These are phyloP conservation scores for Atherinosoma microstoma DNA, from an alignment of 2,797 vertebrate species.

Conservation along the genomic window DNA sequence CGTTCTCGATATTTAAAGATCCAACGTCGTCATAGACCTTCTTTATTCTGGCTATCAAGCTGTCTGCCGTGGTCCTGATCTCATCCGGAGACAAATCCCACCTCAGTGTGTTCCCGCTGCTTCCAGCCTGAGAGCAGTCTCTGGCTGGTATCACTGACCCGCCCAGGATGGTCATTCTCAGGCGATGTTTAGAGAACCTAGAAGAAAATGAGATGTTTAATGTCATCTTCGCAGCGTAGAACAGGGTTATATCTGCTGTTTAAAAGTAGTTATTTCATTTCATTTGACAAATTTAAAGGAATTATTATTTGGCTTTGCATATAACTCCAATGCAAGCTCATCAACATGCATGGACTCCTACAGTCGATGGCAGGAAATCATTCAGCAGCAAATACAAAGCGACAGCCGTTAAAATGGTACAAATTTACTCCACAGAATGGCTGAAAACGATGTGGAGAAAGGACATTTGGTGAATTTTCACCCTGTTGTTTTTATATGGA, in stretches of 20 bases:
- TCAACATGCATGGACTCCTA: background rate
- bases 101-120: conserved; percentile 78
- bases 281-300: background rate
- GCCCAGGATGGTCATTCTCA: conserved; percentile 87
- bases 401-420: too few species aligned
- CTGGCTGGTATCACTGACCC: conserved; percentile 66
- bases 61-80: conserved; percentile 85
- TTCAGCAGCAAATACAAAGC: background rate
- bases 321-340: background rate
- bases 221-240: background rate
- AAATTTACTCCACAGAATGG: background rate
- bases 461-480: too few species aligned
- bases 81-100: conserved; percentile 93
- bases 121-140: conserved; percentile 69
- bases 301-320: background rate
- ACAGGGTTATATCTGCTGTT: background rate
- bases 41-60: conserved; percentile 87
- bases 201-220: background rate
- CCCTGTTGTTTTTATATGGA: background rate
- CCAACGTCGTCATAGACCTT: conserved; percentile 87
- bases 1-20: conserved; percentile 78
- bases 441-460: too few species aligned
- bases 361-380: background rate
- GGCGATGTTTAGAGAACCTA: conserved; percentile 56
- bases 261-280: background rate